Evolutionary conservation across 2,113 vertebrate species (phyloP).

Genomic region (Prolemur simus): DNA sequence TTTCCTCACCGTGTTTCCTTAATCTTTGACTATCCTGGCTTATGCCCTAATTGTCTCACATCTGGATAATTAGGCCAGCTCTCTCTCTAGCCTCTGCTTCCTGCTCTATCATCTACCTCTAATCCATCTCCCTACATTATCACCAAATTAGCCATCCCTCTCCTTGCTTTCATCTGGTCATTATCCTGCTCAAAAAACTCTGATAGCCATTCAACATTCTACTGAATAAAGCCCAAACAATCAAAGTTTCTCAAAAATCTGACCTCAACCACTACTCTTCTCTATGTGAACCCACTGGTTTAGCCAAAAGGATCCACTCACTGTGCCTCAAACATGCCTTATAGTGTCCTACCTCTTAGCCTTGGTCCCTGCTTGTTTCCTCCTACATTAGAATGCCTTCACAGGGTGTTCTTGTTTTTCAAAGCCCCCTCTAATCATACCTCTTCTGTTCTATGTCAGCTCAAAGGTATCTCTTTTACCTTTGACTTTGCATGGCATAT

Average conservation of each 20-base stretch:
- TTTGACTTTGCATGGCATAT: not conserved
- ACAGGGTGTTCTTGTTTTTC: not conserved
- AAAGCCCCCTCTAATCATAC: not conserved
- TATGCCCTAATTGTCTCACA: not conserved
- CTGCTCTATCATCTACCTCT: not conserved
- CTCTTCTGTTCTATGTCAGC: not conserved
- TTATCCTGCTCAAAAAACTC: not conserved
- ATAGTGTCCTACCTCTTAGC: not conserved
- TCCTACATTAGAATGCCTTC: not conserved
- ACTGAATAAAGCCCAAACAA: not conserved
- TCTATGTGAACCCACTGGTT: not conserved
- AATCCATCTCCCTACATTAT: not conserved
- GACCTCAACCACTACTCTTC: not conserved
- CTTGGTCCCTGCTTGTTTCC: not conserved
- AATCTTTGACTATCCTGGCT: not conserved
- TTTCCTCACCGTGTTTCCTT: not conserved
- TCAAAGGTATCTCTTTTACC: not conserved
- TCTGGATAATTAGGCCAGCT: not conserved
- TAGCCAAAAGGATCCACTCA: not conserved
- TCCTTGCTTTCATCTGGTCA: not conserved
- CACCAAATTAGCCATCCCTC: not conserved
- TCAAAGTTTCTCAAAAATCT: constrained; percentile 13
- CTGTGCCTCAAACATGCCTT: not conserved
- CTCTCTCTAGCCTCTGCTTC: not conserved
- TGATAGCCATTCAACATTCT: not conserved